A percentile compares a stretch with the other conserved stretches of the same genome.
Evolutionary conservation across 2,888 invertebrate species (phyloP).

Genomic region (Diogma glabrata): DNA sequence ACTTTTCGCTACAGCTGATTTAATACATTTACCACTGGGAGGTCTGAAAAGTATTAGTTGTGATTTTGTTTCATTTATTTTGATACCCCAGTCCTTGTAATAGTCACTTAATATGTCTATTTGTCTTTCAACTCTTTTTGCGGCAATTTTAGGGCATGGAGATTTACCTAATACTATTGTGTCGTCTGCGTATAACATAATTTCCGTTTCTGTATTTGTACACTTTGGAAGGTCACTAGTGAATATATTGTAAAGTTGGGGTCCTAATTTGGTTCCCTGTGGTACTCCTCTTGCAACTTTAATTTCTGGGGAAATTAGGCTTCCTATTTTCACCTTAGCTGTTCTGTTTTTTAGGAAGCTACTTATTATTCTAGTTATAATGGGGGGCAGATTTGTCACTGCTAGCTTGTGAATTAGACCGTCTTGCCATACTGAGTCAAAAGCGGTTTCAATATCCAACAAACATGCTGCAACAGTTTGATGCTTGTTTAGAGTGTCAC

Average conservation of each 20-base stretch:
- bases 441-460: not conserved
- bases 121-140: not conserved
- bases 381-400: not conserved
- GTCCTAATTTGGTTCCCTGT: not conserved
- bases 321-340: not conserved
- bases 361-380: not conserved
- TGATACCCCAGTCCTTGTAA: not conserved
- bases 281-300: not conserved
- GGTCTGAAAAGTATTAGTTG: not conserved
- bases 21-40: not conserved
- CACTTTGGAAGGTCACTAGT: not conserved
- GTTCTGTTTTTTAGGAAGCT: not conserved
- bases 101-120: not conserved
- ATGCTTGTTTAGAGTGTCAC: not conserved
- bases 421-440: not conserved
- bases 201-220: not conserved
- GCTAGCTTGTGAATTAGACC: not conserved
- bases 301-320: not conserved
- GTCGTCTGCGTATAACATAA: not conserved
- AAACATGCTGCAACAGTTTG: not conserved
- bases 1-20: not conserved
- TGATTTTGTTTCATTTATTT: not conserved
- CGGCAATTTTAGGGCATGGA: not conserved
- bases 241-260: not conserved
- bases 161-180: not conserved